Evolutionary conservation across 2,888 invertebrate species (phyloP), one percentile per base, ranked within the genome.

Genomic region (Cataglyphis livida): DNA sequence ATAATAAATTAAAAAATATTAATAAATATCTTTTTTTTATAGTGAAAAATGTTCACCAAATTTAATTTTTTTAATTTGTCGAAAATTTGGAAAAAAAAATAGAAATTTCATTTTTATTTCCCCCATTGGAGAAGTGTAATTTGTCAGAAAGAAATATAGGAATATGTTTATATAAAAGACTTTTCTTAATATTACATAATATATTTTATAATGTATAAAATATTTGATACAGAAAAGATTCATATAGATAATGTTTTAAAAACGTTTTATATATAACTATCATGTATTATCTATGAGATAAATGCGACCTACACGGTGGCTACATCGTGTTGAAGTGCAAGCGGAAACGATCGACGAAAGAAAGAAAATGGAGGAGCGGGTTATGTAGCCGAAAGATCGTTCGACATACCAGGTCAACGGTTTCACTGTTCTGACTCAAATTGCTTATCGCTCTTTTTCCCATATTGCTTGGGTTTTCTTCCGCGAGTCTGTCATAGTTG

Each of bases 321-420:
- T 15, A 28, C 28, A n/a, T 28, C 15, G 44, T 78, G 57, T 70
- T 18, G 3, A 59, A 71, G 41, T 65, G 32, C 28, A 73, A 41
- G n/a, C 32, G 41, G 32, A 65, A 65, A 65, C 1, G 38, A 10
- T 32, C 25, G 38, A 25, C 15, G 18, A 21, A 59, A 32, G 28
- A 44, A 57, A 18, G 25, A 41, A 18, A 54, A 32, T 2, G 15
- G 35, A 18, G 21, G 62, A 64, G n/a, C 28, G n/a, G 21, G 35
- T 54, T 38, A 70, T 65, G 64, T 79, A 62, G 79, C 65, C 89
- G 88, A 93, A 93, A 92, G 91, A 93, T 93, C 91, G 91, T 89
- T 85, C 89, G 91, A 90, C 91, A 91, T 92, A 92, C 90, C 92
- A 90, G 92, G 91, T 92, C 93, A 91, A 89, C 91, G 90, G 91